phyloP scores from a whole-genome alignment of 1,140 invertebrate genomes.

The Pseudomyrmex flavicornis region DNA sequence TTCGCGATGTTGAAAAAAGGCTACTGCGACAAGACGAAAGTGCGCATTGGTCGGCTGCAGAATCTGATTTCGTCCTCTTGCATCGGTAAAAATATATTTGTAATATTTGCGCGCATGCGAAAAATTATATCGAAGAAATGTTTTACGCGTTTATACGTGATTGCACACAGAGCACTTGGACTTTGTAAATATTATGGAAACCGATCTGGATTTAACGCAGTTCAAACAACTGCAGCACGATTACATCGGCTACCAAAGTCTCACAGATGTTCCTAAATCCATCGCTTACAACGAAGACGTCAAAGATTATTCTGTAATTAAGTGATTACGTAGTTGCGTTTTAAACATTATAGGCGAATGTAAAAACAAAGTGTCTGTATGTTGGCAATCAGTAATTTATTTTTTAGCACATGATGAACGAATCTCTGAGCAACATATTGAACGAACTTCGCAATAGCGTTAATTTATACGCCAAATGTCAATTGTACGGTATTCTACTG shows the following conservation, averaged over 20 bases:
- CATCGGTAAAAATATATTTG: conserved; percentile 88
- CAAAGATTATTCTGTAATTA: conserved; percentile 87
- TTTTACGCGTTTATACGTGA: conserved; percentile 59
- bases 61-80: conserved; percentile 98
- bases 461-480: conserved; percentile 92
- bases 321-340: conserved; percentile 27
- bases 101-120: background rate
- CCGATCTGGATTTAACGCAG: conserved; percentile 90
- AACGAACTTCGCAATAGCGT: conserved; percentile 89
- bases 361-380: too few species aligned
- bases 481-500: conserved; percentile 94
- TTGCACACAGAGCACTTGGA: conserved; percentile 94
- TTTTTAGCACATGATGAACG: conserved; percentile 85
- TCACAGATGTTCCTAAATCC: conserved; percentile 97
- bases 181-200: conserved; percentile 94
- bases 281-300: conserved; percentile 89
- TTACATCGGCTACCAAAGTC: conserved; percentile 97
- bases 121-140: background rate
- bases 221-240: conserved; percentile 96
- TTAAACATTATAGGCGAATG: background rate
- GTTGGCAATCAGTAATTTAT: background rate
- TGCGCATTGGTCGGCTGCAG: conserved; percentile 97
- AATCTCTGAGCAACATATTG: conserved; percentile 91
- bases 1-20: conserved; percentile 99
- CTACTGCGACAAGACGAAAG: conserved; percentile 97